phyloP scores from a whole-genome alignment of 2,113 vertebrate genomes.

The Leptobrachium leishanense region DNA sequence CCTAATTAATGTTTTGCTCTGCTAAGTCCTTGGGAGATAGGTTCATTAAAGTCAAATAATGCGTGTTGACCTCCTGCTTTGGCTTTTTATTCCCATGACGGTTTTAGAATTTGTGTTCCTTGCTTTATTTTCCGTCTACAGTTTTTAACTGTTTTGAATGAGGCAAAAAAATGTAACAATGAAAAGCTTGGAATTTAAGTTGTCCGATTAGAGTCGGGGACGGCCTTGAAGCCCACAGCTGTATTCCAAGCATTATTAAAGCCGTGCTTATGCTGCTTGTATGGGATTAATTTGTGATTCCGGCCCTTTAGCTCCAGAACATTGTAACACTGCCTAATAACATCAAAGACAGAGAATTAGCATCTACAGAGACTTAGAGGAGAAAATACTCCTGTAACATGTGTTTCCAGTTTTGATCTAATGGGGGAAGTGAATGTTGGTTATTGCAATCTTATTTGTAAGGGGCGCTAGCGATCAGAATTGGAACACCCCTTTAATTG shows the following conservation, averaged over 20 bases:
- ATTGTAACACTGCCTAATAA: background rate
- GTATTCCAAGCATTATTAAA: constrained; percentile 15
- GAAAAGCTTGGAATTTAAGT: constrained; percentile 20
- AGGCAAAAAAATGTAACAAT: constrained; percentile 30
- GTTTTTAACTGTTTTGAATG: constrained; percentile 36
- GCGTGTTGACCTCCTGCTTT: constrained; percentile 17
- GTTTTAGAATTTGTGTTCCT: constrained; percentile 23
- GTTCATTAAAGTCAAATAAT: constrained; percentile 27
- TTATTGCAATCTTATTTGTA: no score
- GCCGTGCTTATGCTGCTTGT: background rate
- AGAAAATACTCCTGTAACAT: background rate
- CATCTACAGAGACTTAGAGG: background rate
- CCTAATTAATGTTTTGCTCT: constrained; percentile 15
- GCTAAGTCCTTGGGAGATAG: constrained; percentile 25
- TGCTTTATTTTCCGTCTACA: background rate
- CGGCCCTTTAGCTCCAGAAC: constrained; percentile 5
- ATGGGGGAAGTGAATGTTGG: no score
- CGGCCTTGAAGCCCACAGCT: constrained; percentile 20
- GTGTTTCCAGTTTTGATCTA: background rate
- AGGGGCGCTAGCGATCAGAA: no score
- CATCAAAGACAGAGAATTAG: constrained; percentile 31
- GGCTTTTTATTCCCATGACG: constrained; percentile 15
- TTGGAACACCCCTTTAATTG: no score
- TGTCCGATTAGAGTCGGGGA: background rate
- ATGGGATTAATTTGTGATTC: constrained; percentile 27